Conservation (phyloP, 2,888 invertebrate species). For the Tiliacea citrago region DNA sequence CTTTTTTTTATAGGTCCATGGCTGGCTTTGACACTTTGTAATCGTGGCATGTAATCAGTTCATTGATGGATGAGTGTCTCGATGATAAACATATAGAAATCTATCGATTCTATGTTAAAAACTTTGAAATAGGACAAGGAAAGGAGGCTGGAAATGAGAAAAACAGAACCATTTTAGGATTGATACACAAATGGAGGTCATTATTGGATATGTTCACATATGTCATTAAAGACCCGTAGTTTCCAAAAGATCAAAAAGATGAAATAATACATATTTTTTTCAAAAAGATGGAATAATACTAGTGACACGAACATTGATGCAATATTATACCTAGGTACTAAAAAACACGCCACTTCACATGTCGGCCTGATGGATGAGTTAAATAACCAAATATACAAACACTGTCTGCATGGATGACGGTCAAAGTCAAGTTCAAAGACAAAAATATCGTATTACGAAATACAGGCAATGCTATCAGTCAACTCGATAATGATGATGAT, state of each 20-base stretch:
- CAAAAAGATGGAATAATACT: background rate
- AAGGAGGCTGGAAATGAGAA: background rate
- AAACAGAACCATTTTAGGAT: background rate
- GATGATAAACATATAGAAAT: background rate
- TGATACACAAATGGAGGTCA: background rate
- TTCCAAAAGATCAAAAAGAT: background rate
- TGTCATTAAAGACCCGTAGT: background rate
- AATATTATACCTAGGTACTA: constrained; percentile 13
- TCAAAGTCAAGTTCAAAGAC: constrained; percentile 67
- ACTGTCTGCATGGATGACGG: constrained; percentile 32
- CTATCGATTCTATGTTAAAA: background rate
- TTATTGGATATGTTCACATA: background rate
- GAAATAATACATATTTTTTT: too few species aligned
- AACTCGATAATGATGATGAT: background rate
- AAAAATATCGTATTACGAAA: constrained; percentile 41
- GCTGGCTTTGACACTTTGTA: too few species aligned
- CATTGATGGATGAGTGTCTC: too few species aligned
- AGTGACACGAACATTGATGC: constrained; percentile 5
- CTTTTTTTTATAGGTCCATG: too few species aligned
- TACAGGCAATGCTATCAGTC: constrained; percentile 1
- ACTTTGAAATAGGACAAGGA: background rate
- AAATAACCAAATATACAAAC: constrained; percentile 38
- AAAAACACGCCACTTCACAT: constrained; percentile 50
- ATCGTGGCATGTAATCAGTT: too few species aligned
- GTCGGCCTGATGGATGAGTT: constrained; percentile 31